Percentiles rank a stretch among this genome's conserved stretches.
Conservation (phyloP, 2,797 vertebrate genomes). For the Helostoma temminkii region DNA sequence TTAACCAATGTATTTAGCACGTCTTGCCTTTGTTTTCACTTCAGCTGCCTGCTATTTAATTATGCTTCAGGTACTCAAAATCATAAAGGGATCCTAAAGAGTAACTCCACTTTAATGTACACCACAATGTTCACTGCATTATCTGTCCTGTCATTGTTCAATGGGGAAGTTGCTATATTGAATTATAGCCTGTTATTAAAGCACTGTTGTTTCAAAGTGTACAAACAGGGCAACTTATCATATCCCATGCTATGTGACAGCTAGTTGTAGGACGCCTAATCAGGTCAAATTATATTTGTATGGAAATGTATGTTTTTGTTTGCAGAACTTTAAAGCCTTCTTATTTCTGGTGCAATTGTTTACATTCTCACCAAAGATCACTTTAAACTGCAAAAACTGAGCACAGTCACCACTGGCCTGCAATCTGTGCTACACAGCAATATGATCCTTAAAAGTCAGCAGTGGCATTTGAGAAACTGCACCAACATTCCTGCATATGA, state of each 20-base stretch:
- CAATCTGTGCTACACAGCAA: constrained; percentile 18
- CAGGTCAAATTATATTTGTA: constrained; percentile 50
- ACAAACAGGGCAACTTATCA: constrained; percentile 40
- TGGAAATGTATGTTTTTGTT: constrained; percentile 24
- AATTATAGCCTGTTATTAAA: constrained; percentile 41
- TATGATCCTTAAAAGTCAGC: constrained; percentile 15
- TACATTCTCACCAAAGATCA: constrained; percentile 79
- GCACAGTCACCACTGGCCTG: constrained; percentile 23
- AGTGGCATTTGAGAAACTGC: constrained; percentile 1
- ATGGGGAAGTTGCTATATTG: constrained; percentile 20
- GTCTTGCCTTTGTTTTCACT: constrained; percentile 35
- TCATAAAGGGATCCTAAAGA: constrained; percentile 52
- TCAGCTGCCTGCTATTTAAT: constrained; percentile 27
- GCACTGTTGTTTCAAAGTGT: constrained; percentile 30
- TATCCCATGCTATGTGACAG: constrained; percentile 31
- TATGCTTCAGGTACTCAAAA: constrained; percentile 48
- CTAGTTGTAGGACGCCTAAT: constrained; percentile 42
- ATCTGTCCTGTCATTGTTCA: constrained; percentile 23
- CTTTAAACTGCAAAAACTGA: constrained; percentile 46
- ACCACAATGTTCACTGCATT: constrained; percentile 35
- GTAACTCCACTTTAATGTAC: constrained; percentile 43
- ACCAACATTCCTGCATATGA: constrained; percentile 20
- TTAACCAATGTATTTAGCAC: constrained; percentile 36
- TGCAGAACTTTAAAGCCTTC: constrained; percentile 35
- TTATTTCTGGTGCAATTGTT: constrained; percentile 65